Evolutionary conservation across 2,113 vertebrate species (phyloP), one percentile per base, ranked within the genome.

Genomic region (Grammomys surdaster): DNA sequence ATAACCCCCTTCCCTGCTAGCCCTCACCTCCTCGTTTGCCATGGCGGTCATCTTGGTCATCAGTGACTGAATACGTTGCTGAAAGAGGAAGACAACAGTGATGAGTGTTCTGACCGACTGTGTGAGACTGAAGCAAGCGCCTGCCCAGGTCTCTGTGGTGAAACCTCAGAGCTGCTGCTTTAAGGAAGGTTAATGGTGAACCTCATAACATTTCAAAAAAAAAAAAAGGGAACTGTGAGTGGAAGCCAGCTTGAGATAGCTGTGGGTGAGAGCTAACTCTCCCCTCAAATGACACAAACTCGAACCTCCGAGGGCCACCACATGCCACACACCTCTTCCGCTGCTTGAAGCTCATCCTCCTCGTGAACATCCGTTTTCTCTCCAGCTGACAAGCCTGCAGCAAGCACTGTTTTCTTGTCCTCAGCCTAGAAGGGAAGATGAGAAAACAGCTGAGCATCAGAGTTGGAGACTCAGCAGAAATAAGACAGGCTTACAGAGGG

Each of bases 21-120:
- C 2, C 33, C 95, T 97, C 97, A 99, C 99, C 99, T 99, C 99
- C 90, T 99, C 99, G n/a, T 97, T 99, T 48, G 98, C 99, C 99
- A 99, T 99, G 46, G 98, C 99, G 40, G 99, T 99, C 99, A 99
- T 99, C 97, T 98, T 99, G 96, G 99, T 99, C 99, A 99, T 99
- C 97, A 99, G 95, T 2, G 98, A 98, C 98, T 99, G 99, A 95
- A 99, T 99, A 65, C 99, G 98, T 99, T 99, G 96, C 86, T 96
- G 80, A 51, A 95, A 92, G 97, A 96, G 28, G 69, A 96, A 92
- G 0, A 3, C 69, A 48, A 84, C 0, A 85, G 31, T 4, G 43
- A 65, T 97, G 82, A 97, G 86, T 0, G 1, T 48, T 54, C n/a
- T 3, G 19, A 0, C 13, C 67, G 19, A 20, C 19, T 20, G 28